Percentiles rank a stretch among this genome's conserved stretches.
phyloP scores from a whole-genome alignment of 2,888 invertebrate genomes.

The Rhagonycha fulva region DNA sequence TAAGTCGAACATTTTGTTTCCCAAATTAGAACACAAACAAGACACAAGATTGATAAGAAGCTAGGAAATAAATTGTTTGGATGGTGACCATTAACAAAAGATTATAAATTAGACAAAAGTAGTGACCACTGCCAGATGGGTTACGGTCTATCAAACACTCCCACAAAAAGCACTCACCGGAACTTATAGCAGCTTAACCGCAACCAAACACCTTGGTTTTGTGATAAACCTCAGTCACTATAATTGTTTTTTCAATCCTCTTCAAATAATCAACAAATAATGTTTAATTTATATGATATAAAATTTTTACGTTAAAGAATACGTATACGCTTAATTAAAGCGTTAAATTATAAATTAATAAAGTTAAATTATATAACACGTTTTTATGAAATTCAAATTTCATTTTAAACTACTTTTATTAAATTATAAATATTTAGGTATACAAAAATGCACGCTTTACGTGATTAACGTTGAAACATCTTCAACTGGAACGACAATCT shows the following conservation, averaged over 20 bases:
- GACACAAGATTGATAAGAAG: slow-evolving; percentile 37
- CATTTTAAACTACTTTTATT: too few species aligned
- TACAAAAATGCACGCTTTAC: neutral
- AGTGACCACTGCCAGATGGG: slow-evolving; percentile 20
- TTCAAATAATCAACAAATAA: neutral
- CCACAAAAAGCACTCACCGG: slow-evolving; percentile 28
- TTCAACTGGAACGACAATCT: neutral
- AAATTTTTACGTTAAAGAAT: neutral
- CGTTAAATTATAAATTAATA: neutral
- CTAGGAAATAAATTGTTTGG: slow-evolving; percentile 32
- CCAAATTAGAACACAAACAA: slow-evolving; percentile 36
- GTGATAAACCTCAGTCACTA: slow-evolving; percentile 13
- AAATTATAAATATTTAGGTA: neutral
- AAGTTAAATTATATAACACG: too few species aligned
- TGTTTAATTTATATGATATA: neutral
- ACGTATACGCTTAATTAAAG: neutral
- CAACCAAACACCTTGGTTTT: slow-evolving; percentile 22
- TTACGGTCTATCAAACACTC: slow-evolving; percentile 28
- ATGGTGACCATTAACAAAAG: slow-evolving; percentile 23
- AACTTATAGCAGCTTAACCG: slow-evolving; percentile 28
- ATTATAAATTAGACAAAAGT: slow-evolving; percentile 18
- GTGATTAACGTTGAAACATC: neutral
- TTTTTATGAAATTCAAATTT: too few species aligned
- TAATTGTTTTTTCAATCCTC: neutral
- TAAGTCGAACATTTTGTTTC: slow-evolving; percentile 32